Base-by-base conservation (phyloP, 2,797 vertebrate species). In the Mionectes olivaceus region DNA sequence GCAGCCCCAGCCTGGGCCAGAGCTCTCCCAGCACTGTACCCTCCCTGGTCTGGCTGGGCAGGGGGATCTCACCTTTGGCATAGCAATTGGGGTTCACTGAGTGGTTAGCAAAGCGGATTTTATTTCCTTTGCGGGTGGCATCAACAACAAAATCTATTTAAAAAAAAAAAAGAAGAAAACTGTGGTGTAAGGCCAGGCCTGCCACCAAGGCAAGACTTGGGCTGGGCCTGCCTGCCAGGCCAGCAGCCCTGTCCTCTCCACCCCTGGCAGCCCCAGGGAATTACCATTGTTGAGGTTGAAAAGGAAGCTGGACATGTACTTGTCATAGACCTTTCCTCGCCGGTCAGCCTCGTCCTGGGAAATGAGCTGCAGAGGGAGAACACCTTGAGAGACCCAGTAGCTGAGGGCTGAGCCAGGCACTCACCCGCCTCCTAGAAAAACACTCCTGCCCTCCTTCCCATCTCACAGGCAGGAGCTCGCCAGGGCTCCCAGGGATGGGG, bases 301-400 rank as follows among this genome's bases (percentile, higher is more conserved):
- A 95, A 99, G 99, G 97, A 99, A 99, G 97, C 99, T 99, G 89
- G 99, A 99, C 99, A 99, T 99, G 96, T 99, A 99, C 96, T 99
- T 99, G 98, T 99, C 99, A 16, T 99, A 99, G 97, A 99, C 99
- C 95, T 99, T 99, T 70, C 99, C 99, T 23, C 99, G 98, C 12
- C 99, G 98, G 97, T 99, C 99, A 6, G 99, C 99, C 95, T 99
- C 99, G 11, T 99, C 99, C 95, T 99, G 99, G 16, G 99, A 99
- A 96, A 99, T 99, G 63, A 99, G 98, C 99, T 99, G 96, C 47
- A 96, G 50, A 94, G 65, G 91, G 9, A 94, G 70, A 92, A 27
- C 6, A 24, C 30, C 30, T 47, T 87, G 92, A 83, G 64, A 71
- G 50, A 73, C 5, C 19, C 37, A 2, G 27, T 1, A 12, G 43